Evolutionary conservation across 30 jellyfish, hydroid and myxozoan genomes (phyloP).

Genomic region (Chironex yamaguchii): DNA sequence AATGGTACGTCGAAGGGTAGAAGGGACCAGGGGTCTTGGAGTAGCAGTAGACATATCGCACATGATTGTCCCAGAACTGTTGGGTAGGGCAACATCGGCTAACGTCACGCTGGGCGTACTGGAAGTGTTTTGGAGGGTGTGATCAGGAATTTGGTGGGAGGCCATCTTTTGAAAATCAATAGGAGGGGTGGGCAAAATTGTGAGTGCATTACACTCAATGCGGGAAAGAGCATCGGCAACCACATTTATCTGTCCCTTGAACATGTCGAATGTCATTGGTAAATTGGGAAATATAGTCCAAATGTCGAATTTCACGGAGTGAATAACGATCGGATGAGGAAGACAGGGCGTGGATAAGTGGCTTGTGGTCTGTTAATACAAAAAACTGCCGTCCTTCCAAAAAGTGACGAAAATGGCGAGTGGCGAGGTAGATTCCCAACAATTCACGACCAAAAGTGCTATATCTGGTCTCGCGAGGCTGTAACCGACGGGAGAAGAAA

Average conservation of each 20-base stretch:
- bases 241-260: conserved; percentile 42
- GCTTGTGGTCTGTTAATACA: conserved; percentile 52
- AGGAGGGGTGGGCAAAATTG: not conserved
- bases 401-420: conserved; percentile 29
- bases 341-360: conserved; percentile 49
- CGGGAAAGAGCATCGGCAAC: conserved; percentile 75
- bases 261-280: conserved; percentile 37
- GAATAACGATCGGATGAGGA: conserved; percentile 9
- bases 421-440: conserved; percentile 23
- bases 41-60: conserved; percentile 60
- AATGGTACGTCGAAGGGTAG: conserved; percentile 2
- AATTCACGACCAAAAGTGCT: conserved; percentile 37
- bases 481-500: not conserved
- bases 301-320: conserved; percentile 43
- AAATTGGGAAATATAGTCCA: conserved; percentile 52
- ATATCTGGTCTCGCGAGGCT: not conserved
- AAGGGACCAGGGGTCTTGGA: conserved; percentile 40
- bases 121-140: not conserved
- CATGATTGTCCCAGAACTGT: conserved; percentile 6
- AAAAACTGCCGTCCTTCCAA: conserved; percentile 40
- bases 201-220: conserved; percentile 6
- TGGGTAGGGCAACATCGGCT: conserved; percentile 7
- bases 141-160: conserved; percentile 12
- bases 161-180: conserved; percentile 28
- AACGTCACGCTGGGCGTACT: conserved; percentile 3